Percentiles rank a stretch among this genome's conserved stretches.
Evolutionary conservation across 2,888 invertebrate species (phyloP).

Genomic region (Diaphora mendica): DNA sequence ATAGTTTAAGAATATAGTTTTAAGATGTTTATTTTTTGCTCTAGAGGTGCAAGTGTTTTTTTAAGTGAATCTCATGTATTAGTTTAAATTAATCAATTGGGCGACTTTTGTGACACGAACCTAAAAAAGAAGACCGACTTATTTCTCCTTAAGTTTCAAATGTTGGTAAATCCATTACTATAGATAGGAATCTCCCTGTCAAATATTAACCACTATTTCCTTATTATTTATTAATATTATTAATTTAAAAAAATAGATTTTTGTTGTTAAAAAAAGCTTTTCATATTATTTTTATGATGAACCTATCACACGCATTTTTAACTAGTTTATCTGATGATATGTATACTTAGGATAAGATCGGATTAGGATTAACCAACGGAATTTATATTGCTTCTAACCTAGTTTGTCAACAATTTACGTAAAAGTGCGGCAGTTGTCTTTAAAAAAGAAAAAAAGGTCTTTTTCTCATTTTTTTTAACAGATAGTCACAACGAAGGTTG

Average conservation of each 20-base stretch:
- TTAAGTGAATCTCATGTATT: neutral
- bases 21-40: neutral
- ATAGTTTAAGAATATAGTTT: neutral
- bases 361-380: too few species aligned
- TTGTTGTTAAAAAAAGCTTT: neutral
- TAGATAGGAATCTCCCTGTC: too few species aligned
- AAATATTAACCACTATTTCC: too few species aligned
- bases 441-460: too few species aligned
- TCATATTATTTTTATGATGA: too few species aligned
- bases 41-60: neutral
- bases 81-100: neutral
- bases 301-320: neutral
- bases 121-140: too few species aligned
- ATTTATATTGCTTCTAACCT: neutral
- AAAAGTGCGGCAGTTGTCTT: too few species aligned
- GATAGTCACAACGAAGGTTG: neutral
- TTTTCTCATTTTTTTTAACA: neutral
- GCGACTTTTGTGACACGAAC: too few species aligned
- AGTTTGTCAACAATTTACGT: neutral
- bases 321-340: too few species aligned
- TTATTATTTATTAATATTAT: neutral
- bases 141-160: too few species aligned
- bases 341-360: too few species aligned
- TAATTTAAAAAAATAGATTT: neutral
- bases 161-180: neutral